phyloP scores from a whole-genome alignment of 64 coral and sea anemone species.

The Porites lutea region DNA sequence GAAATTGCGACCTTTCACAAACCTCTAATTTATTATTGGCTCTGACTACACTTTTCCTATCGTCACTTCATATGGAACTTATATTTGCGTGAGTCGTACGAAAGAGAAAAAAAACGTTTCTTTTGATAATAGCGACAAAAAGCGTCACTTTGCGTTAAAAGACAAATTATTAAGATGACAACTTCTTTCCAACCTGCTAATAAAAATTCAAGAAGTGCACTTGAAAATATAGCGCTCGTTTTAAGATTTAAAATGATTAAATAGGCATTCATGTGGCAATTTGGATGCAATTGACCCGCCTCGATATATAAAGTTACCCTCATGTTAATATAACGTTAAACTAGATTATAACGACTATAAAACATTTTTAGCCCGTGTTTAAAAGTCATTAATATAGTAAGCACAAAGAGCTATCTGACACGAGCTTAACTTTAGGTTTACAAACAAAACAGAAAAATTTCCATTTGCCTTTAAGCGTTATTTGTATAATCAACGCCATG shows the following conservation, averaged over 20 bases:
- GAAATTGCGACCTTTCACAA: too few species aligned
- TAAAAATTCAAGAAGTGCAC: not conserved
- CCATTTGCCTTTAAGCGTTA: not conserved
- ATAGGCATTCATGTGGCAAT: not conserved
- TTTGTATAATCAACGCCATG: not conserved
- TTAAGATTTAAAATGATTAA: not conserved
- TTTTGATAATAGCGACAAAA: not conserved
- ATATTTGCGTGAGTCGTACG: not conserved
- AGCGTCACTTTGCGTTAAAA: too few species aligned
- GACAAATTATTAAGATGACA: not conserved
- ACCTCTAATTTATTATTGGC: too few species aligned
- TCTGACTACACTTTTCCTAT: not conserved
- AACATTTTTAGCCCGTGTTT: not conserved
- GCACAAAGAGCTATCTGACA: not conserved
- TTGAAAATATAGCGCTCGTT: not conserved
- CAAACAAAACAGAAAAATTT: conserved; percentile 7
- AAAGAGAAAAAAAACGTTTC: not conserved
- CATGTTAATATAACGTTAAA: not conserved
- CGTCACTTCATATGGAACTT: not conserved
- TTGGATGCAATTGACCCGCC: not conserved
- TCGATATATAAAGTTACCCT: not conserved
- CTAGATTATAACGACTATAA: not conserved
- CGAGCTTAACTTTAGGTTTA: not conserved
- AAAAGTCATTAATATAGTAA: not conserved
- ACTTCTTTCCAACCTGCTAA: not conserved